A percentile compares a stretch with the other conserved stretches of the same genome.
Conservation (phyloP, 2,797 vertebrate species). For the Alexandromys oeconomus region DNA sequence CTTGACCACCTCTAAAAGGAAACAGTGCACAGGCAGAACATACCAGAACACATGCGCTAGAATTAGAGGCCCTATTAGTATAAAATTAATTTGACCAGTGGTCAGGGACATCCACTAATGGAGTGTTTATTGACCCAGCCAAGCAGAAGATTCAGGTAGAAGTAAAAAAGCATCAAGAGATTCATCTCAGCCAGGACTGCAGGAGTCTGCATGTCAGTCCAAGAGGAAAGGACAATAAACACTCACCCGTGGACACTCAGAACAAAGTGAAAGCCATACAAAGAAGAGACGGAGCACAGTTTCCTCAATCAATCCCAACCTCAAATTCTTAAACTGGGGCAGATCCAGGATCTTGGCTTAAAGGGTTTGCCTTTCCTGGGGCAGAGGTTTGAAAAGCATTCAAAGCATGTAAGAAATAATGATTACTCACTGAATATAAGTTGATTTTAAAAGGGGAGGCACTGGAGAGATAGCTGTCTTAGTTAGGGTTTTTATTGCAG, state of each 20-base stretch:
- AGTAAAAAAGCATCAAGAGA: slow-evolving; percentile 37
- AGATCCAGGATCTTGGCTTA: neutral
- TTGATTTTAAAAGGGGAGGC: neutral
- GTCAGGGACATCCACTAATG: slow-evolving; percentile 16
- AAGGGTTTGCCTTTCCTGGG: neutral
- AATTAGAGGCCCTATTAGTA: neutral
- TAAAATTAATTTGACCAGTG: slow-evolving; percentile 56
- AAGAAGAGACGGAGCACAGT: neutral
- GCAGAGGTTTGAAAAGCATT: neutral
- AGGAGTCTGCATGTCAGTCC: slow-evolving; percentile 1
- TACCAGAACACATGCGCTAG: neutral
- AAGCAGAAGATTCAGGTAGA: neutral
- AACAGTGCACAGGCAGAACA: neutral
- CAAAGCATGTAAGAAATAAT: slow-evolving; percentile 2
- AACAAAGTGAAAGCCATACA: neutral
- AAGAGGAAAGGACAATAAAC: slow-evolving; percentile 22
- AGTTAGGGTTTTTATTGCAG: neutral
- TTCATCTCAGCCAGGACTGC: neutral
- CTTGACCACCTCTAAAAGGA: slow-evolving; percentile 20
- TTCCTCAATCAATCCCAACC: neutral
- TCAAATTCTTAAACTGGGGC: neutral
- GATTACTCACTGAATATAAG: neutral
- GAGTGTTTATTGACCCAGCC: neutral
- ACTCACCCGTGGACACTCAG: neutral
- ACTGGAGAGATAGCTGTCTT: neutral